A percentile compares a stretch with the other conserved stretches of the same genome.
Evolutionary conservation across 2,888 invertebrate species (phyloP).

Genomic region (Drosophila yooni): DNA sequence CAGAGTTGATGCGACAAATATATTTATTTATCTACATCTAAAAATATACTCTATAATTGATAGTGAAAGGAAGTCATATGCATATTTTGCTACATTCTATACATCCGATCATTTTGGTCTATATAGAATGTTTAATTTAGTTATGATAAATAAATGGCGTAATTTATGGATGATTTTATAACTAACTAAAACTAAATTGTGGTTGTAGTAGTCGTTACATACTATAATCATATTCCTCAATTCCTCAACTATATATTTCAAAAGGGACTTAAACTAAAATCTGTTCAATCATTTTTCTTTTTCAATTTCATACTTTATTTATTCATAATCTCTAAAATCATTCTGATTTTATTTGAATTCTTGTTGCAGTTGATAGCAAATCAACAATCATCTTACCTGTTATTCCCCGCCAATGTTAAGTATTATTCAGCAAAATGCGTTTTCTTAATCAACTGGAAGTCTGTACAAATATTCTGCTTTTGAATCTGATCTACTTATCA

Average conservation of each 20-base stretch:
- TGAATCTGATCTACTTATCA: background rate
- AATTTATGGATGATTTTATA: background rate
- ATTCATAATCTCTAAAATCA: background rate
- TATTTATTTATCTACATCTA: background rate
- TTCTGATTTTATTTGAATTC: background rate
- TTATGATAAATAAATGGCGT: background rate
- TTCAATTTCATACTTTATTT: background rate
- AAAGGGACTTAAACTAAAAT: background rate
- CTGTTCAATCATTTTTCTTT: background rate
- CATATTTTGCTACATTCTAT: no score
- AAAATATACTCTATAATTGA: background rate
- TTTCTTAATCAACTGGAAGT: background rate
- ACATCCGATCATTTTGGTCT: background rate
- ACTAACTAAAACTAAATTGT: background rate
- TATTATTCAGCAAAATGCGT: background rate
- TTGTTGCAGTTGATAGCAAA: background rate
- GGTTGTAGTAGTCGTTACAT: background rate
- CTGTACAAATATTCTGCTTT: background rate
- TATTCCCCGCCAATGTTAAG: background rate
- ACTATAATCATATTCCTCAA: background rate
- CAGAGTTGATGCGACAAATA: conserved; percentile 2
- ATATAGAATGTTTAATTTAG: background rate
- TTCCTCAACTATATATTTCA: background rate
- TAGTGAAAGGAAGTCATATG: background rate
- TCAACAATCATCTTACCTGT: background rate